phyloP scores from a whole-genome alignment of 2,888 invertebrate species.

The Boloria selene region DNA sequence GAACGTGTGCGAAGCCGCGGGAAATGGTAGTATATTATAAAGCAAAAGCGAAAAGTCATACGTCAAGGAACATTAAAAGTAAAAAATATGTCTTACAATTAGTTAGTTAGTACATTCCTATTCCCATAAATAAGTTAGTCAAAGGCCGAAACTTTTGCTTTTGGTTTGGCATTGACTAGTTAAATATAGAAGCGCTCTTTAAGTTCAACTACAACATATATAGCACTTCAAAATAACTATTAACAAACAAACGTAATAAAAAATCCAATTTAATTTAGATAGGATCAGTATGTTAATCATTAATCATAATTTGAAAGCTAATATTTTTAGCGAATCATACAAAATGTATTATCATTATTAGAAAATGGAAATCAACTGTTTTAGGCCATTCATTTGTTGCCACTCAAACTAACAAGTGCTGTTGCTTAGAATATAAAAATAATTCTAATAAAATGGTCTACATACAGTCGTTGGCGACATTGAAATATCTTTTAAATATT shows the following conservation, averaged over 20 bases:
- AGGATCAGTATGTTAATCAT: neutral
- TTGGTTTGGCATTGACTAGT: too few species aligned
- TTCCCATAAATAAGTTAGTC: too few species aligned
- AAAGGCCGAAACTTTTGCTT: too few species aligned
- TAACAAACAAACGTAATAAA: neutral
- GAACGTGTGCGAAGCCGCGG: too few species aligned
- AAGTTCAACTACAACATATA: too few species aligned
- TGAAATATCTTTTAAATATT: neutral
- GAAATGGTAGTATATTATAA: too few species aligned
- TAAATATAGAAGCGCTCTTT: too few species aligned
- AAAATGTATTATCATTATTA: conserved; percentile 3
- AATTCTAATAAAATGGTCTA: neutral
- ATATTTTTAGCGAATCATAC: conserved; percentile 2
- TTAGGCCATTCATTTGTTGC: too few species aligned
- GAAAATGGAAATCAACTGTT: neutral
- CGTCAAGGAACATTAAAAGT: too few species aligned
- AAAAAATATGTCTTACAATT: too few species aligned
- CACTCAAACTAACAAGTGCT: neutral
- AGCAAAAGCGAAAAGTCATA: too few species aligned
- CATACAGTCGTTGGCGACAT: neutral
- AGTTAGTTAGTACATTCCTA: too few species aligned
- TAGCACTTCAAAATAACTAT: neutral
- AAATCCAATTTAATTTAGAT: neutral
- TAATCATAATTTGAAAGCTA: conserved; percentile 4
- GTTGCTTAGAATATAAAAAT: neutral